phyloP scores from a whole-genome alignment of 2,888 invertebrate species.

The Vannuccia rotundouncinata region DNA sequence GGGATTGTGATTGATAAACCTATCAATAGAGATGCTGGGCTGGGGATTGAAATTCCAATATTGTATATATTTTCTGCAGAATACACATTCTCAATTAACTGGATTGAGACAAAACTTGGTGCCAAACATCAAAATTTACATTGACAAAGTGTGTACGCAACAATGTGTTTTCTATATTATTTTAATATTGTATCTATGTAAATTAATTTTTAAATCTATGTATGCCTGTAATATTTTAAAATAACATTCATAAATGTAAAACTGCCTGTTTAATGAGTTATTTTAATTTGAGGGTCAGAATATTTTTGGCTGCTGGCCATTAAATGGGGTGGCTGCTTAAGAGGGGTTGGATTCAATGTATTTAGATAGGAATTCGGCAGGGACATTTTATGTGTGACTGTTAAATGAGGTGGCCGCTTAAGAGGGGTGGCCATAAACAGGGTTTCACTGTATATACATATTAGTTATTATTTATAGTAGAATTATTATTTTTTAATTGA shows the following conservation, averaged over 20 bases:
- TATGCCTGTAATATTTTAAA: background rate
- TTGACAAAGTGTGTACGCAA: background rate
- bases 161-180: background rate
- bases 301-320: background rate
- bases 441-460: background rate
- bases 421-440: conserved; percentile 12
- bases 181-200: background rate
- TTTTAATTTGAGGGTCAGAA: background rate
- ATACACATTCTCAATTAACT: background rate
- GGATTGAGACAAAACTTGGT: background rate
- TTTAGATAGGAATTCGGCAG: conserved; percentile 16
- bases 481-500: too few relatives aligned
- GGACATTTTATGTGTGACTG: background rate
- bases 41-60: background rate
- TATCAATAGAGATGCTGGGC: too few relatives aligned
- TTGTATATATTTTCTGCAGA: background rate
- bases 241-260: background rate
- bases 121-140: background rate
- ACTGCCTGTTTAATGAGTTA: too few relatives aligned
- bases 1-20: too few relatives aligned
- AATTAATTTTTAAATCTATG: background rate
- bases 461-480: too few relatives aligned
- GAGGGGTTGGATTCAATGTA: background rate
- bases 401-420: conserved; percentile 17
- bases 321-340: conserved; percentile 1